Conservation (phyloP, 1,140 invertebrate genomes). For the Cydia splendana region DNA sequence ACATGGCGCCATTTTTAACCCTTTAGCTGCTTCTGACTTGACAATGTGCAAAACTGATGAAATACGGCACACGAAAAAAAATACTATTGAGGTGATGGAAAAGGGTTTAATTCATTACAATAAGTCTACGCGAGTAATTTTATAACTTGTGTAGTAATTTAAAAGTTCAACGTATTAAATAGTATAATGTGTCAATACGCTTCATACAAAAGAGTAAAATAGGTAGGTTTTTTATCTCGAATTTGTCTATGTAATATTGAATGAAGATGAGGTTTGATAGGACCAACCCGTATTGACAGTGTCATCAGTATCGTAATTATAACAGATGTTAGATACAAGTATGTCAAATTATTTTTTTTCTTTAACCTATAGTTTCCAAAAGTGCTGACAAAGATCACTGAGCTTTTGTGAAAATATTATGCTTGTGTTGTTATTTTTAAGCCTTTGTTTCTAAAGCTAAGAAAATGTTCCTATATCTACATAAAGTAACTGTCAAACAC, state of each 20-base stretch:
- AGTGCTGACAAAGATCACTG: too few relatives aligned
- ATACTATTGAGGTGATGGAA: too few relatives aligned
- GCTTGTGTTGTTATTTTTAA: too few relatives aligned
- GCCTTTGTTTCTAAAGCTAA: too few relatives aligned
- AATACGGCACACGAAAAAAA: too few relatives aligned
- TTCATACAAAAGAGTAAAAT: not conserved
- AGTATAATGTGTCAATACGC: not conserved
- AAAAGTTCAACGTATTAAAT: not conserved
- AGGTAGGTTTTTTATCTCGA: constrained; percentile 17
- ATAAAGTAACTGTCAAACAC: not conserved
- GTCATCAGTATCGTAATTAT: not conserved
- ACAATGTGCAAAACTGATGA: not conserved
- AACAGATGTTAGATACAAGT: not conserved
- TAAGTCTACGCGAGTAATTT: not conserved
- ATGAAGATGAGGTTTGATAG: not conserved
- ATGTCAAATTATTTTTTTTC: not conserved
- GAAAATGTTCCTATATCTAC: too few relatives aligned
- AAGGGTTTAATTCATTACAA: not conserved
- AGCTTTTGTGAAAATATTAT: too few relatives aligned
- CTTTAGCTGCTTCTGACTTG: not conserved
- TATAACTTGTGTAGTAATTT: not conserved
- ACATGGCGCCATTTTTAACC: not conserved
- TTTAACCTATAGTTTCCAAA: too few relatives aligned
- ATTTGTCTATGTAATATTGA: constrained; percentile 12
- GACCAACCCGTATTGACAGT: constrained; percentile 13